Conservation (phyloP, 2,888 invertebrate genomes). For the Patella ulyssiponensis region DNA sequence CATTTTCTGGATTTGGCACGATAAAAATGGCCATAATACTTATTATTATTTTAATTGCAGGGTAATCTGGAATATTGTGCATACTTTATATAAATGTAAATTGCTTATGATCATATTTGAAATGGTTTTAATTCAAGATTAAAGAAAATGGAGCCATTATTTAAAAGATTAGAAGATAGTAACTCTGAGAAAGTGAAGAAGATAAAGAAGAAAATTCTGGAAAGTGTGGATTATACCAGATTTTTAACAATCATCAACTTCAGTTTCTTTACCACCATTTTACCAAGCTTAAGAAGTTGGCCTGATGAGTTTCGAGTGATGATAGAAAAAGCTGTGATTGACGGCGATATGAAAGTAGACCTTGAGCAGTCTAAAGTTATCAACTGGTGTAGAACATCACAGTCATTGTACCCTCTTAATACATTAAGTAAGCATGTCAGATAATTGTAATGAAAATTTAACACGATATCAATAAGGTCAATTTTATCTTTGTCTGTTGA, state of each 20-base stretch:
- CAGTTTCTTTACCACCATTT: conserved; percentile 28
- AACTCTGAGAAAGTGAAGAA: conserved; percentile 22
- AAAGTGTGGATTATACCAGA: conserved; percentile 25
- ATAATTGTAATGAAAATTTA: too few species aligned
- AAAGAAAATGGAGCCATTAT: conserved; percentile 16
- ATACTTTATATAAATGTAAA: too few species aligned
- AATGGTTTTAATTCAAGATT: too few species aligned
- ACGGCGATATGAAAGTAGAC: conserved; percentile 53
- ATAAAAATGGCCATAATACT: too few species aligned
- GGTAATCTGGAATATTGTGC: too few species aligned
- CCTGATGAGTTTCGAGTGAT: conserved; percentile 39
- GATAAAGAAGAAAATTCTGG: conserved; percentile 26
- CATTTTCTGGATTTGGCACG: too few species aligned
- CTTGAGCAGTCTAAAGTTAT: conserved; percentile 52
- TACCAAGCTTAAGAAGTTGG: conserved; percentile 36
- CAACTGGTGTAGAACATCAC: conserved; percentile 59
- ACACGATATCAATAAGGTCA: too few species aligned
- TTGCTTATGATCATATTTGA: too few species aligned
- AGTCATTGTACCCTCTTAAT: conserved; percentile 50
- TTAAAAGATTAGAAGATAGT: conserved; percentile 30
- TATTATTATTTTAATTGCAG: too few species aligned
- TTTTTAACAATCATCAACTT: conserved; percentile 8
- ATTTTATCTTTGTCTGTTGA: too few species aligned
- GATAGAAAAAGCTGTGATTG: conserved; percentile 45
- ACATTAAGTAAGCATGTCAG: conserved; percentile 53